Evolutionary conservation across 2,888 invertebrate genomes (phyloP), one percentile per base, ranked within the genome.

Genomic region (Limnephilus auricula): DNA sequence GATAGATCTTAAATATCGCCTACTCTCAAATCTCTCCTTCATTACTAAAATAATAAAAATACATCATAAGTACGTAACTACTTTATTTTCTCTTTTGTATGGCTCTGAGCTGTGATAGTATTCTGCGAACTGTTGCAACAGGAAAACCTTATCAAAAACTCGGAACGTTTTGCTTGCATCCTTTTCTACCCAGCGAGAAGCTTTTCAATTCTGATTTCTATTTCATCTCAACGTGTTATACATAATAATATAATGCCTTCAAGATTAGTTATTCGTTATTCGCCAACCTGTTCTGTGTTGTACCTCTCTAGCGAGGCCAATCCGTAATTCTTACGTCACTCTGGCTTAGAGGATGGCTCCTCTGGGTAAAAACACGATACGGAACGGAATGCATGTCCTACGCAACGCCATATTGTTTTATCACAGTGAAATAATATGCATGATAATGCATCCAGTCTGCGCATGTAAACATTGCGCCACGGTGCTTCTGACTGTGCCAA

Each of bases 321-420:
- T 78, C 87, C 32, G 65, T 65, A 65, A 87, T 34, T 78, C 30
- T 87, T 87, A 87, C 87, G 87, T 87, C 87, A 87, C 32, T 78
- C 32, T 15, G 12, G 32, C 32, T 87, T 65, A 65, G 87, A 87
- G 34, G 87, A 85, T 31, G 15, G 31, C 40, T 87, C 87, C 65
- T 40, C 32, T 32, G 65, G 34, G 87, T 30, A 45, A 65, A 78
- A 87, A 45, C 50, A 12, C 40, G 40, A 45, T 12, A 31, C 65
- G 31, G 50, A 86, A 31, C 65, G 31, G 50, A 86, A 50, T 50
- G 30, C 65, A 31, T 30, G 65, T 87, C 87, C 87, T 87, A 65
- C 87, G 87, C 87, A 78, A 78, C 34, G 13, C 18, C 32, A 4
- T 10, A 87, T 85, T 30, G 31, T 85, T 30, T 40, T 85, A 40